Evolutionary conservation across 2,888 invertebrate species (phyloP).

Genomic region (Tipula unca): DNA sequence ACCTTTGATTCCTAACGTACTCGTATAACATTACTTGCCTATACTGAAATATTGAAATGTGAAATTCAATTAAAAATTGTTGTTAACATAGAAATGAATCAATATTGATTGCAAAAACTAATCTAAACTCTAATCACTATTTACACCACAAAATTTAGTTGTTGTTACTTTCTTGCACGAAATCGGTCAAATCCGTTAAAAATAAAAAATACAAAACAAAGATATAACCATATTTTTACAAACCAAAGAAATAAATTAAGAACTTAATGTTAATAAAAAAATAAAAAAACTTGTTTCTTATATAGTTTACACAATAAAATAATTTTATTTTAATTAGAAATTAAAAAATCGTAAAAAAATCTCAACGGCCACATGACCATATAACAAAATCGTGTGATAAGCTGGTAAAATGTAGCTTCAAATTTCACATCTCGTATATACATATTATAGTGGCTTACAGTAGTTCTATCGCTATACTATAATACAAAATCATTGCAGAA

Average conservation of each 20-base stretch:
- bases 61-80: too few relatives aligned
- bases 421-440: not conserved
- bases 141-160: not conserved
- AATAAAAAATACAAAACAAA: not conserved
- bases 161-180: not conserved
- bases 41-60: too few relatives aligned
- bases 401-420: not conserved
- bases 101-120: too few relatives aligned
- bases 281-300: not conserved
- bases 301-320: not conserved
- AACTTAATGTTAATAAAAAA: not conserved
- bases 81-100: too few relatives aligned
- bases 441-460: not conserved
- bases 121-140: not conserved
- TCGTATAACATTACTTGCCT: too few relatives aligned
- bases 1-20: too few relatives aligned
- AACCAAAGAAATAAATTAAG: not conserved
- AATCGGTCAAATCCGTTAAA: not conserved
- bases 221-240: not conserved
- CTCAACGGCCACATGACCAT: not conserved
- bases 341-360: not conserved
- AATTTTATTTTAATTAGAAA: not conserved
- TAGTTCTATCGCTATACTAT: not conserved
- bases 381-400: not conserved
- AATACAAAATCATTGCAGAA: not conserved